Base-by-base conservation (phyloP, 1,140 invertebrate species). In the Atopsyche davidsoni region DNA sequence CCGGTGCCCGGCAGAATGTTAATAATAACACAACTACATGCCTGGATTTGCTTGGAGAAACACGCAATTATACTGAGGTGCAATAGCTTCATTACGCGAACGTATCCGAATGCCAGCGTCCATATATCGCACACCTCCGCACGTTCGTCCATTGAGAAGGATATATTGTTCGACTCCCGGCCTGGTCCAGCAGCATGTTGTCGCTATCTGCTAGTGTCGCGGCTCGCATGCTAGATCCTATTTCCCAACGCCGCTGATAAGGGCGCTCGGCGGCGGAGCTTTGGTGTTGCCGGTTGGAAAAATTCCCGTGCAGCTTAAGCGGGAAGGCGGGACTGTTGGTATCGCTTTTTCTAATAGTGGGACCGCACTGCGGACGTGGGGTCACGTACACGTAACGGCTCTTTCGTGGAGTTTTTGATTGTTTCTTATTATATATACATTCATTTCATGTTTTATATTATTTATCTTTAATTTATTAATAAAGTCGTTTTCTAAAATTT, bases 201-300 rank as follows among this genome's bases (percentile, higher is more conserved):
- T 43, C 53, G 31, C 38, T 55, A 46, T 47, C 40, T 42, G 25
- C 7, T 21, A 19, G 34, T 42, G 17, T 17, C n/a, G 28, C 19
- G 4, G n/a, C 31, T 55, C 43, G 53, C 53, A 51, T 47, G 53
- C 53, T 35, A 55, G 53, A 55, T 55, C 47, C 44, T 44, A 51
- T 55, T 53, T 53, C 47, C 48, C 46, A 51, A 51, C 38, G 53
- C 53, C 43, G 53, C 53, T 46, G 53, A 55, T 55, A 55, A 46
- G 43, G 13, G 35, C 45, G 39, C 42, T 24, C 28, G 53, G 46
- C 53, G 41, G 42, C 22, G 53, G 39, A 21, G 43, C 48, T 55
- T 55, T 55, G 53, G 53, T 51, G 53, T 50, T 34, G 47, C 19
- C 43, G 28, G 28, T 17, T n/a, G 22, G 23, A 43, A 46, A 53